Evolutionary conservation across 1,140 invertebrate species (phyloP), one percentile per base, ranked within the genome.

Genomic region (Drosophila sechellia): DNA sequence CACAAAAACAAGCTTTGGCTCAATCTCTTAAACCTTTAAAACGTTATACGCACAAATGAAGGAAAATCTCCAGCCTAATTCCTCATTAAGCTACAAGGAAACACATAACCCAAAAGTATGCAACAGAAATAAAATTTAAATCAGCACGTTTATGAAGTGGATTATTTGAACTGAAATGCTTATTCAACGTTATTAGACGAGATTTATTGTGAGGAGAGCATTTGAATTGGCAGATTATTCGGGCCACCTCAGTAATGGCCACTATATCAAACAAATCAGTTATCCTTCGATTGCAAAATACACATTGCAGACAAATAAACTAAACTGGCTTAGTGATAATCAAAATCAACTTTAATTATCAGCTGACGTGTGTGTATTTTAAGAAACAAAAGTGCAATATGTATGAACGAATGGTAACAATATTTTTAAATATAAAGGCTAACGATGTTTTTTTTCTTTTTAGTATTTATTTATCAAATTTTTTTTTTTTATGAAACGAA

Each of bases 21-120:
- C 13, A 52, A 68, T 46, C 64, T 52, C 37, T 43, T 68, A 68
- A 68, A 68, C 64, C 59, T 65, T 68, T 68, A 52, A 68, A 65
- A 65, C 15, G 64, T n/a, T 52, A 68, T 22, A 68, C 13, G 64
- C 50, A 50, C 64, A 68, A 68, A 68, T 68, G 46, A 65, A 45
- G 35, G 35, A 46, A 66, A 66, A 66, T 66, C 64, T 60, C 35
- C 12, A 4, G 37, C 64, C 60, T 68, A 68, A 68, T 68, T 46
- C 64, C 6, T 46, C 59, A 65, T 68, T 65, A 68, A 35, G 59
- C 31, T 42, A 65, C 60, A 68, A 65, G 48, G 59, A 25, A 27
- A 68, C 52, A 65, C 64, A 68, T 52, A 65, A 52, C 64, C 59
- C 64, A 68, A 34, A 68, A 68, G 46, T 65, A 52, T 68, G 64